Conservation (phyloP, 1,140 invertebrate genomes). For the Drosophila nigromelanica region DNA sequence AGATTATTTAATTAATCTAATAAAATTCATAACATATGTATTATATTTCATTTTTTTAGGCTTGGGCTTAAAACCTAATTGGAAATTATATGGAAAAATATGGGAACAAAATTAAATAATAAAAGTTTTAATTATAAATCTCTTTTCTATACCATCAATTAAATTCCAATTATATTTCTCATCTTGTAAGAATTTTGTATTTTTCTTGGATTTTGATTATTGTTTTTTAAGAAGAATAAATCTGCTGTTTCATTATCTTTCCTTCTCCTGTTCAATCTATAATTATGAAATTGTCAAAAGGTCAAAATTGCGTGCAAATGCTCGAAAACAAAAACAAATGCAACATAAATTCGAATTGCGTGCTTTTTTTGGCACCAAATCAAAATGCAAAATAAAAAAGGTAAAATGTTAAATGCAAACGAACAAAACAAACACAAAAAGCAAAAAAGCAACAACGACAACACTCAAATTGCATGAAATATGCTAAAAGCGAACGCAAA, state of each 20-base stretch:
- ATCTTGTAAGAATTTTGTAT: too few relatives aligned
- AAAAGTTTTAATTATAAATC: too few relatives aligned
- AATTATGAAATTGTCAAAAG: slow-evolving; percentile 26
- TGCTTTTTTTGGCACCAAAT: slow-evolving; percentile 76
- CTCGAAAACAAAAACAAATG: slow-evolving; percentile 20
- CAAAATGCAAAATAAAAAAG: slow-evolving; percentile 72
- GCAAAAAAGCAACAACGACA: slow-evolving; percentile 16
- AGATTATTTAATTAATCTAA: not conserved
- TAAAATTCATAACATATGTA: too few relatives aligned
- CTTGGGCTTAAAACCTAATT: too few relatives aligned
- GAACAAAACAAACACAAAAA: slow-evolving; percentile 40
- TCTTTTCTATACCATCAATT: too few relatives aligned
- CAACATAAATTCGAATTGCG: slow-evolving; percentile 76
- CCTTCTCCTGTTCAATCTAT: too few relatives aligned
- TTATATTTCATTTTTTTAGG: too few relatives aligned
- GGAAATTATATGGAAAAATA: too few relatives aligned
- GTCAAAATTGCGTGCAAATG: slow-evolving; percentile 61
- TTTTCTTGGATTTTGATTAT: not conserved
- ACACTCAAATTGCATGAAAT: slow-evolving; percentile 60
- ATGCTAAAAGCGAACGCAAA: slow-evolving; percentile 50
- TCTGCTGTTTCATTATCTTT: not conserved
- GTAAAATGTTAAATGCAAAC: slow-evolving; percentile 49
- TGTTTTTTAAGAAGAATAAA: not conserved
- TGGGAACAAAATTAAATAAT: too few relatives aligned
- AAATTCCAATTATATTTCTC: too few relatives aligned